A percentile compares a stretch with the other conserved stretches of the same genome.
phyloP scores from a whole-genome alignment of 2,888 invertebrate species.

The Branchellion lobata region DNA sequence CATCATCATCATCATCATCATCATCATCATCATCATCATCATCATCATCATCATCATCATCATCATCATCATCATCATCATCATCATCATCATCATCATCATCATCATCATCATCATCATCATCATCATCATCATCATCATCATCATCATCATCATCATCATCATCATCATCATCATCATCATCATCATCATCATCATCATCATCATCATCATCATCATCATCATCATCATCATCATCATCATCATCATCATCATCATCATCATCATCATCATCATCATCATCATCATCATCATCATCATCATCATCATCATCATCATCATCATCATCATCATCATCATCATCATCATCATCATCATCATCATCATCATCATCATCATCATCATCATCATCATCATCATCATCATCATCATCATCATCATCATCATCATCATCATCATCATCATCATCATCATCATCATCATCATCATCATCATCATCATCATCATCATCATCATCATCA shows the following conservation, averaged over 20 bases:
- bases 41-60: slow-evolving; percentile 34
- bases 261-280: slow-evolving; percentile 11
- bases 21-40: slow-evolving; percentile 34
- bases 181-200: slow-evolving; percentile 23
- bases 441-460: no score
- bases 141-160: not conserved
- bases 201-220: slow-evolving; percentile 19
- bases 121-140: not conserved
- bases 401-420: no score
- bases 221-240: no score
- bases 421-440: no score
- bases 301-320: not conserved
- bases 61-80: slow-evolving; percentile 26
- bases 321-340: not conserved
- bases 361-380: slow-evolving; percentile 27
- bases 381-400: no score
- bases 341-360: slow-evolving; percentile 4
- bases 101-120: not conserved
- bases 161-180: slow-evolving; percentile 24
- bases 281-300: not conserved
- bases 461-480: no score
- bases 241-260: not conserved
- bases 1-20: slow-evolving; percentile 34
- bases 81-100: not conserved
- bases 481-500: no score